phyloP scores from a whole-genome alignment of 2,797 vertebrate genomes.

The Limosa lapponica region DNA sequence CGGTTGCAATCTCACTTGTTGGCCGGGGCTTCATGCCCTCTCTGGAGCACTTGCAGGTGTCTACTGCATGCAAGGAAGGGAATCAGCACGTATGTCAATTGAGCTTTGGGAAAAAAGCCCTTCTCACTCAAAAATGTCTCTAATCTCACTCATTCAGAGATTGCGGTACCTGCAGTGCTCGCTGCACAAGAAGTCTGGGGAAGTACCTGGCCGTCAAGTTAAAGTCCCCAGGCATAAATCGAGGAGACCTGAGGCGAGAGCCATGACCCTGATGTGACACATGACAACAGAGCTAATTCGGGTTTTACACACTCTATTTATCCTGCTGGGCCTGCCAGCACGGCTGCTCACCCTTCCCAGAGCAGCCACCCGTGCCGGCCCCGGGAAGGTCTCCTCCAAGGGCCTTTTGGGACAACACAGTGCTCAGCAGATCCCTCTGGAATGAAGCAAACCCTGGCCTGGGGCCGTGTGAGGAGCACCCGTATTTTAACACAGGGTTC shows the following conservation, averaged over 20 bases:
- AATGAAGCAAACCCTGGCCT: background rate
- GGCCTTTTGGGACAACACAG: background rate
- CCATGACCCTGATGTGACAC: conserved; percentile 61
- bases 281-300: conserved; percentile 63
- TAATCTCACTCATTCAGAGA: background rate
- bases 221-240: conserved; percentile 54
- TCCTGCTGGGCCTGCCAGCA: background rate
- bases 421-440: fast-evolving
- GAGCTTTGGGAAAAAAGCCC: background rate
- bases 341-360: fast-evolving
- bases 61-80: background rate
- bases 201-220: conserved; percentile 28
- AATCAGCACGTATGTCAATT: background rate
- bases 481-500: background rate
- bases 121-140: background rate
- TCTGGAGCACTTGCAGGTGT: background rate
- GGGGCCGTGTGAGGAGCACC: background rate
- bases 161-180: background rate
- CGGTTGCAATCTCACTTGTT: background rate
- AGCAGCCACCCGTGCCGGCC: fast-evolving
- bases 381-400: background rate
- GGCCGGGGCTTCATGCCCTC: background rate
- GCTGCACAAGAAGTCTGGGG: background rate
- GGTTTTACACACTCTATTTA: conserved; percentile 68
- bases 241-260: background rate